Conservation (phyloP, 1,140 invertebrate genomes). For the Diplogasteroides magnus region DNA sequence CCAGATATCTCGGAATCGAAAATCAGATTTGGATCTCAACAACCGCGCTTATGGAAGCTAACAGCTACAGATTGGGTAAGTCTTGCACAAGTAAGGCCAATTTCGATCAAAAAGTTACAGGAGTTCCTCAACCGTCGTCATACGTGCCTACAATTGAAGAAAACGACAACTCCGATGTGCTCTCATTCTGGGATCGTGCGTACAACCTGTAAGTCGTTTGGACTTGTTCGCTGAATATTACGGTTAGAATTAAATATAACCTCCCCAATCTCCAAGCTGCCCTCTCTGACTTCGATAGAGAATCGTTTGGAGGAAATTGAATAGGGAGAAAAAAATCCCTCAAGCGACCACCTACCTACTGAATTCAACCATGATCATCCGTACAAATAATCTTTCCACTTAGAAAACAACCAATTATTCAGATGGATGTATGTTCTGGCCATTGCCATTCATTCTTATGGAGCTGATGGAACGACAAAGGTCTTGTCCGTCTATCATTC, state of each 20-base stretch:
- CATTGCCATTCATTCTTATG: slow-evolving; percentile 20
- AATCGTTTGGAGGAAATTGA: no score
- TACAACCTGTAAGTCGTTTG: slow-evolving; percentile 16
- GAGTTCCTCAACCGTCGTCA: slow-evolving; percentile 24
- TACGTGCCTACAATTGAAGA: slow-evolving; percentile 40
- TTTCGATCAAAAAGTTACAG: slow-evolving; percentile 1
- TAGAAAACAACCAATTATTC: no score
- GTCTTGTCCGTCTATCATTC: slow-evolving; percentile 8
- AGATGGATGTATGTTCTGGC: slow-evolving; percentile 22
- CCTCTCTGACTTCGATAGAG: no score
- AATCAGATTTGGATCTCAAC: slow-evolving; percentile 36
- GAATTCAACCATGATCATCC: no score
- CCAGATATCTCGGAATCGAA: slow-evolving; percentile 28
- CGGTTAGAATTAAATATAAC: no score
- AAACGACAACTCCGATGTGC: slow-evolving; percentile 30
- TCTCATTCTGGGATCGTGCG: slow-evolving; percentile 32
- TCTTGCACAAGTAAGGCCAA: not conserved
- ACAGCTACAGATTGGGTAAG: slow-evolving; percentile 31
- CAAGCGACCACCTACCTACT: no score
- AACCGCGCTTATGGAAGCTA: slow-evolving; percentile 31
- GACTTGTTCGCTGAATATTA: no score
- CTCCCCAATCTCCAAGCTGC: no score
- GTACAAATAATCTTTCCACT: no score
- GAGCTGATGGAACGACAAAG: slow-evolving; percentile 18
- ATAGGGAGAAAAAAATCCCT: no score